Evolutionary conservation across 64 coral and sea anemone genomes (phyloP), one percentile per base, ranked within the genome.

Genomic region (Acropora tenuis): DNA sequence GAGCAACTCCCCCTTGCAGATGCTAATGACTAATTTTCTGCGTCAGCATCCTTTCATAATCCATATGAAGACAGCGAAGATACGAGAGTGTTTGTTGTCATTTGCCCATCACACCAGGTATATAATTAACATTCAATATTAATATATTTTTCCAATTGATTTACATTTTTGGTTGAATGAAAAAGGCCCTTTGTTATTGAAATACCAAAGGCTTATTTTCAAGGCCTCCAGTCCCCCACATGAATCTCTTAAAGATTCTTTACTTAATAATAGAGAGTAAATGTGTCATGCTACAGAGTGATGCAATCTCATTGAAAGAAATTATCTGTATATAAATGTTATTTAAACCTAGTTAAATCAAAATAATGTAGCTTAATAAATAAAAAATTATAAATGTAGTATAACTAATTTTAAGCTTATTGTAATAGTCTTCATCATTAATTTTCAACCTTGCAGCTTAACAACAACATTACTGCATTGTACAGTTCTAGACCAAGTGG

Each of bases 271-370:
- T 7, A 55, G 52, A 55, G 52, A 55, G 52, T 55, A 71, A 71
- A 71, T 71, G 67, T 71, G 67, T 71, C 67, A 71, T 13, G 67
- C 67, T 71, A 71, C 2, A 71, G 3, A 71, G 67, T 71, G 66
- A 69, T 69, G 66, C 4, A 69, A 69, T 69, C 11, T 69, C 66
- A 13, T 20, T 69, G 66, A 69, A 69, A 69, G 66, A 69, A 69
- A 69, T 17, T 69, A 69, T 69, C 66, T 69, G 67, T 71, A 71
- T 71, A 71, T 12, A 71, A 71, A 71, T 71, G 67, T 71, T 71
- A 7, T 71, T 18, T 71, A 71, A 15, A 55, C 10, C 10, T 55
- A 55, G 52, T 55, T 55, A 7, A 9, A 55, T 55, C 52, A 55
- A 55, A 55, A 55, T 55, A 55, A 55, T 55, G 52, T 55, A 55